Percentiles rank a stretch among this genome's conserved stretches.
Conservation (phyloP, 2,113 vertebrate species). For the Phalacrocorax aristotelis region DNA sequence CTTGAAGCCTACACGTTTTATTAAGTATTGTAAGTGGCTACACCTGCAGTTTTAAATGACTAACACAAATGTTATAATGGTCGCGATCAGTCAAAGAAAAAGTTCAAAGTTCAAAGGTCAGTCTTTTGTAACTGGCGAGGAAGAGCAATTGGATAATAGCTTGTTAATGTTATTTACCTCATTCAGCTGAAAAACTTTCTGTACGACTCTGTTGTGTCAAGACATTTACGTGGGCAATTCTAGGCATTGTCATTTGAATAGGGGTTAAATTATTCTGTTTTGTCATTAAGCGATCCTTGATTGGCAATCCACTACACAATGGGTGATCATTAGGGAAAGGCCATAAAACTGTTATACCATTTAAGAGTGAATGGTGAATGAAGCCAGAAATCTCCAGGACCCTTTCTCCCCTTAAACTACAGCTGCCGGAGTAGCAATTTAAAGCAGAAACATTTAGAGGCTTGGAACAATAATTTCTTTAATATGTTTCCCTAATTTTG, state of each 20-base stretch:
- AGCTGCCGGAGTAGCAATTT: neutral
- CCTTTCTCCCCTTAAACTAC: neutral
- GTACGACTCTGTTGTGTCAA: slow-evolving; percentile 72
- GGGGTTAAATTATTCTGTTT: slow-evolving; percentile 83
- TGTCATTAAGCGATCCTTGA: slow-evolving; percentile 87
- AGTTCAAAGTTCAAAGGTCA: slow-evolving; percentile 90
- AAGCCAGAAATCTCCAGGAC: slow-evolving; percentile 74
- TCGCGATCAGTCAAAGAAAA: slow-evolving; percentile 77
- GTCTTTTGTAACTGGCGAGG: slow-evolving; percentile 78
- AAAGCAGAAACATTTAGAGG: neutral
- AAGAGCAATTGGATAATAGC: slow-evolving; percentile 78
- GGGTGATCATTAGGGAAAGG: slow-evolving; percentile 81
- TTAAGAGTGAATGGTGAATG: slow-evolving; percentile 77
- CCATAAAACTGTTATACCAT: slow-evolving; percentile 82
- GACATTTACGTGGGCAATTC: slow-evolving; percentile 76
- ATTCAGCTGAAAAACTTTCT: slow-evolving; percentile 75
- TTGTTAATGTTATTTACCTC: slow-evolving; percentile 85
- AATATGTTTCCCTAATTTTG: neutral
- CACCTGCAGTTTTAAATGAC: slow-evolving; percentile 89
- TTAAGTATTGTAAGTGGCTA: slow-evolving; percentile 82
- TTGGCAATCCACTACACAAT: slow-evolving; percentile 83
- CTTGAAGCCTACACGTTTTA: slow-evolving; percentile 73
- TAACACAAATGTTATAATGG: slow-evolving; percentile 83
- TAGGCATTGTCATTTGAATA: slow-evolving; percentile 80
- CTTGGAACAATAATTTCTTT: neutral